Evolutionary conservation across 2,113 vertebrate genomes (phyloP).

Genomic region (Cephalopterus ornatus): DNA sequence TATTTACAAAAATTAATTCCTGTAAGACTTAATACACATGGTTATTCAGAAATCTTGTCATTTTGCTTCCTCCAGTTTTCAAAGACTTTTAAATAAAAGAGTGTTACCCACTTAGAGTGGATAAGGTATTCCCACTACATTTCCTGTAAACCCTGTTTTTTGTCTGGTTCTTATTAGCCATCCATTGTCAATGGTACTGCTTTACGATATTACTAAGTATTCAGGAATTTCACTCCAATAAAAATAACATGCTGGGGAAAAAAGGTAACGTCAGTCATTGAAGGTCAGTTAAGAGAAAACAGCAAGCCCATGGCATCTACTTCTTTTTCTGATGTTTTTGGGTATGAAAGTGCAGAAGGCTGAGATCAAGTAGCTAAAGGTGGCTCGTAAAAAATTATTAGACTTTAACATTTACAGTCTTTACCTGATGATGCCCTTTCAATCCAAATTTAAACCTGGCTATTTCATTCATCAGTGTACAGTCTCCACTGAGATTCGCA

Average conservation of each 20-base stretch:
- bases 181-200: background rate
- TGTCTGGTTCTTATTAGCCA: background rate
- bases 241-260: background rate
- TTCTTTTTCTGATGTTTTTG: background rate
- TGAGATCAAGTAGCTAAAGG: background rate
- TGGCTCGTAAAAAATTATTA: background rate
- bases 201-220: background rate
- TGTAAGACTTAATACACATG: fast-evolving
- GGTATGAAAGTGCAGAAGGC: background rate
- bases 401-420: background rate
- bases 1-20: background rate
- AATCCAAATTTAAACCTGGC: constrained; percentile 88
- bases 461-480: constrained; percentile 86
- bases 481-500: constrained; percentile 96
- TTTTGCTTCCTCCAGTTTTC: background rate
- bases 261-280: background rate
- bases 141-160: background rate
- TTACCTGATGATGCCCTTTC: constrained; percentile 93
- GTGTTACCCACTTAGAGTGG: background rate
- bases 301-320: background rate
- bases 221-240: background rate
- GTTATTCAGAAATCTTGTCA: background rate
- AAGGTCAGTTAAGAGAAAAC: background rate
- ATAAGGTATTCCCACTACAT: background rate
- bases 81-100: background rate